Conservation (phyloP, 2,888 invertebrate species). For the Agrotis exclamationis region DNA sequence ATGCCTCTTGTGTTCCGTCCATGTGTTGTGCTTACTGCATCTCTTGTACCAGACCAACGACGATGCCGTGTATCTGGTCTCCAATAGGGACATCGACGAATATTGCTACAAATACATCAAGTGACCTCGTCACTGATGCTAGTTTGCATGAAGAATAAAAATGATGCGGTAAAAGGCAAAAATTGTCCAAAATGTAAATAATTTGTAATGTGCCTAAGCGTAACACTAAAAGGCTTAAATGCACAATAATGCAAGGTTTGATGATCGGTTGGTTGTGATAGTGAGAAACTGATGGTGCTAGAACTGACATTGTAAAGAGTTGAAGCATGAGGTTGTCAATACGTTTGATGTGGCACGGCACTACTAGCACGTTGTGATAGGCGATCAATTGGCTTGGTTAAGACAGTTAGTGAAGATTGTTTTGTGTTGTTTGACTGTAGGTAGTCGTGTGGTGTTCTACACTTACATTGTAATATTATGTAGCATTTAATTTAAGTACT, state of each 20-base stretch:
- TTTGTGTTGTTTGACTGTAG: constrained; percentile 69
- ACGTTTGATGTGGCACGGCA: constrained; percentile 62
- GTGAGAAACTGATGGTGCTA: constrained; percentile 64
- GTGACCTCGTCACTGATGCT: constrained; percentile 67
- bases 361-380: constrained; percentile 63
- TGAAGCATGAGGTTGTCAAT: constrained; percentile 54
- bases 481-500: constrained; percentile 66
- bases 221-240: constrained; percentile 37
- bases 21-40: constrained; percentile 92
- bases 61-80: constrained; percentile 73
- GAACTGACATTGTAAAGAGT: constrained; percentile 42
- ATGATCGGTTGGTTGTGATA: constrained; percentile 48
- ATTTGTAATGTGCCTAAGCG: constrained; percentile 54
- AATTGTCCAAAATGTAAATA: constrained; percentile 53
- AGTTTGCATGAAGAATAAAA: constrained; percentile 66
- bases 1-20: constrained; percentile 92
- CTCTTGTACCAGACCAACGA: constrained; percentile 87
- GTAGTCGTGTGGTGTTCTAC: constrained; percentile 66
- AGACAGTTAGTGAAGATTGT: constrained; percentile 60
- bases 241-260: constrained; percentile 39
- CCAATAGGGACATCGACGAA: constrained; percentile 82
- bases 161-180: constrained; percentile 57
- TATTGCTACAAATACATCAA: constrained; percentile 81
- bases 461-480: constrained; percentile 31
- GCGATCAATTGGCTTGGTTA: constrained; percentile 69